phyloP scores from a whole-genome alignment of 2,888 invertebrate genomes.

The Netelia inedita region DNA sequence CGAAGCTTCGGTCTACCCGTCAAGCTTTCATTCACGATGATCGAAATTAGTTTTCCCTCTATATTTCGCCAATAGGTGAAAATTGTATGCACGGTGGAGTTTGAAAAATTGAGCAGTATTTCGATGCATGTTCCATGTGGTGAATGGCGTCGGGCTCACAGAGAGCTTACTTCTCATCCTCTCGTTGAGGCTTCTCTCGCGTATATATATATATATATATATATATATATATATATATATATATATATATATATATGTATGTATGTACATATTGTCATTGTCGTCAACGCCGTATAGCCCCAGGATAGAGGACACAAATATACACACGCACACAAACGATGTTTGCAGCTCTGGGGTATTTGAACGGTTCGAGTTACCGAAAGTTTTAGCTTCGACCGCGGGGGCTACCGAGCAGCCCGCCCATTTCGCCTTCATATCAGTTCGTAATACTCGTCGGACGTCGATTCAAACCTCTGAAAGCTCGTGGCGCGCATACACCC shows the following conservation, averaged over 20 bases:
- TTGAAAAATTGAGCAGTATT: too few relatives aligned
- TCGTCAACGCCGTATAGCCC: slow-evolving; percentile 26
- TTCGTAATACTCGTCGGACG: slow-evolving; percentile 54
- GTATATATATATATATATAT: too few relatives aligned
- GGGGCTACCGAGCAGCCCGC: slow-evolving; percentile 12
- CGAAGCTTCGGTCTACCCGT: too few relatives aligned
- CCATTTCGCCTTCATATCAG: slow-evolving; percentile 53
- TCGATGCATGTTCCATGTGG: too few relatives aligned
- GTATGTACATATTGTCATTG: not conserved
- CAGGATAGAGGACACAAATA: slow-evolving; percentile 33
- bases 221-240: not conserved
- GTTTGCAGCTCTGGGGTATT: slow-evolving; percentile 55
- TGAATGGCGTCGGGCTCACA: not conserved
- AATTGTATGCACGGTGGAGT: too few relatives aligned
- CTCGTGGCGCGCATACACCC: slow-evolving; percentile 35
- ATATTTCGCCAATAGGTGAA: not conserved
- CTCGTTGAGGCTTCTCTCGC: not conserved
- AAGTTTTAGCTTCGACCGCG: slow-evolving; percentile 60
- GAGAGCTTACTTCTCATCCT: slow-evolving; percentile 20
- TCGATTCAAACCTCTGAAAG: slow-evolving; percentile 54
- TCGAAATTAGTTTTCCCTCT: not conserved
- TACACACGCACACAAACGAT: slow-evolving; percentile 21
- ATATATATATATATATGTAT: not conserved
- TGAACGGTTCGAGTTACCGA: slow-evolving; percentile 63
- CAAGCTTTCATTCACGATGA: not conserved